Base-by-base conservation (phyloP, 1,140 invertebrate genomes). In the Dufourea novaeangliae region DNA sequence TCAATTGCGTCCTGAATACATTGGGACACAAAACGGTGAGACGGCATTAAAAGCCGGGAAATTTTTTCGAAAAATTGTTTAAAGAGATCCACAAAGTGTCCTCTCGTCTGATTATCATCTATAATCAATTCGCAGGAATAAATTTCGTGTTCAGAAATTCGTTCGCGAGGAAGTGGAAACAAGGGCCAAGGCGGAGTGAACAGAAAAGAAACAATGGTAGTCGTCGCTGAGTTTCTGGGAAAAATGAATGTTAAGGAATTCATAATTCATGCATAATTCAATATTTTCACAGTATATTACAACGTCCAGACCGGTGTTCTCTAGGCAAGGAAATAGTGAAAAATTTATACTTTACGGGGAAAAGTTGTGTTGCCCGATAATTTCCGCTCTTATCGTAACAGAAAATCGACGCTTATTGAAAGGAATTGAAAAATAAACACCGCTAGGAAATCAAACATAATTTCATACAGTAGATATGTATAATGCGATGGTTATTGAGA, bases 151-250 rank as follows among this genome's bases (percentile, higher is more conserved):
- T 32, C 54, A 50, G 17, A n/a, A 57, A 56, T 57, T 25, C 46
- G 44, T n/a, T 29, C 22, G 52, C 14, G 5, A 72, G 12, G 27
- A 72, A 78, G 41, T 44, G 37, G 57, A 67, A 76, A 77, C 32
- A 29, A 78, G 17, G 37, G 10, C 7, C 27, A 17, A 46, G 4
- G n/a, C 17, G 20, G 8, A 37, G 34, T 8, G 5, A 39, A 34
- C 17, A 67, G 29, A 44, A 46, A 20, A 56, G 52, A 44, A 52
- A 17, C 29, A 80, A 41, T 66, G 14, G 39, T 11, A 62, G 32
- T 5, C n/a, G n/a, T n/a, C n/a, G n/a, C n/a, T n/a, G n/a, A n/a
- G 34, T n/a, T 12, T 64, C 17, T 7, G 20, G 63, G 12, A 41
- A 20, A 1, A 27, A 25, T 6, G 25, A 32, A 54, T 52, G 34